Conservation (phyloP, 2,797 vertebrate genomes). For the Columba guinea region DNA sequence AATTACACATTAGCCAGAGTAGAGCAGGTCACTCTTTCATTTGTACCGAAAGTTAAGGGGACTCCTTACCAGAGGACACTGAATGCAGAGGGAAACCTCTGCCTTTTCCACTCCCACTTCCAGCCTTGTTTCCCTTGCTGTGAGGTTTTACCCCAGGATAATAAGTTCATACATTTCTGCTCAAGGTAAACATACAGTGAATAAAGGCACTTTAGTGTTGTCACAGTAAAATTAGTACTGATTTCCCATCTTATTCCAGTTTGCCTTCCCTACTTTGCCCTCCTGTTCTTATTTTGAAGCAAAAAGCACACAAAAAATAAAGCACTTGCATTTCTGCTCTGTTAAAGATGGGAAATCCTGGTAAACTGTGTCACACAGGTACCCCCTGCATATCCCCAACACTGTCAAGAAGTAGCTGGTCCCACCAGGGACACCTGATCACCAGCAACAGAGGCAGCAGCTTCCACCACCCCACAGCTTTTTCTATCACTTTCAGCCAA, state of each 20-base stretch:
- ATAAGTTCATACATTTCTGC: rapidly evolving
- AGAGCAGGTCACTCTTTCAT: not conserved
- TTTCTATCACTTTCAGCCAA: not conserved
- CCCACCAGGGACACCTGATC: not conserved
- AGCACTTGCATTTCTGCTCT: not conserved
- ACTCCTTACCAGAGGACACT: not conserved
- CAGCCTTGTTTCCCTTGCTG: not conserved
- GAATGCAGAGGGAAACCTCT: not conserved
- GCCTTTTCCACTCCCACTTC: not conserved
- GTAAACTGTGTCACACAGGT: not conserved
- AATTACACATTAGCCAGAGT: constrained; percentile 33
- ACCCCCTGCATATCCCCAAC: too few relatives aligned
- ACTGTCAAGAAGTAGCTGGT: not conserved
- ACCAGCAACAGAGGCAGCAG: not conserved
- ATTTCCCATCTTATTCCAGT: not conserved
- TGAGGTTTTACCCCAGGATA: not conserved
- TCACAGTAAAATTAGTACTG: not conserved
- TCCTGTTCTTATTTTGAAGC: not conserved
- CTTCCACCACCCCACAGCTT: not conserved
- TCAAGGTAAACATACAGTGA: not conserved
- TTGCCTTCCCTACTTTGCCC: not conserved
- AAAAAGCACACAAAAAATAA: not conserved
- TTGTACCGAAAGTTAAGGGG: not conserved
- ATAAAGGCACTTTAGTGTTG: not conserved
- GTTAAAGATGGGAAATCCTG: not conserved